Evolutionary conservation across 2,888 invertebrate genomes (phyloP).

Genomic region (Volucella zonaria): DNA sequence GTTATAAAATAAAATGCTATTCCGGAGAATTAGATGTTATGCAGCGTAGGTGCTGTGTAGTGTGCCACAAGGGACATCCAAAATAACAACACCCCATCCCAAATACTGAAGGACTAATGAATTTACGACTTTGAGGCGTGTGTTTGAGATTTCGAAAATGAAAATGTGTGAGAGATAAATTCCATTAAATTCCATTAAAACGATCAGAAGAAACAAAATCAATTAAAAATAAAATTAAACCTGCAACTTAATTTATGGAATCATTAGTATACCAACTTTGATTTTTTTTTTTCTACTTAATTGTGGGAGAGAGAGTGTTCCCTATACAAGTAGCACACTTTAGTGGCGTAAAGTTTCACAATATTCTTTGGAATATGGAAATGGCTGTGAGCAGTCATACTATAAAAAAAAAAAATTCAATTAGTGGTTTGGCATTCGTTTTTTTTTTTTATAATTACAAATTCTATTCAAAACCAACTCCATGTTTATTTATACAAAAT

Average conservation of each 20-base stretch:
- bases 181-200: conserved; percentile 27
- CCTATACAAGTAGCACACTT: neutral
- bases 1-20: conserved; percentile 8
- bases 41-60: conserved; percentile 3
- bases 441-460: conserved; percentile 41
- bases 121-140: conserved; percentile 43
- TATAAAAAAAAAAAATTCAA: neutral
- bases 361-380: neutral
- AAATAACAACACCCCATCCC: conserved; percentile 6
- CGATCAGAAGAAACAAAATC: conserved; percentile 13
- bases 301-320: conserved; percentile 1
- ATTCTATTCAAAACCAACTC: conserved; percentile 58
- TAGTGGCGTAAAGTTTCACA: neutral
- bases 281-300: conserved; percentile 6
- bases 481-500: conserved; percentile 57
- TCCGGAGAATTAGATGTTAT: conserved; percentile 4
- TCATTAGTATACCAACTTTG: conserved; percentile 34
- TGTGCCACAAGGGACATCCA: neutral
- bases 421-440: conserved; percentile 43
- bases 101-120: conserved; percentile 33
- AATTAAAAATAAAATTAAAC: conserved; percentile 36
- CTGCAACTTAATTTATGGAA: conserved; percentile 28
- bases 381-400: neutral
- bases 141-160: neutral
- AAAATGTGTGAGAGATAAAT: conserved; percentile 10